Conservation (phyloP, 2,113 vertebrate genomes). For the Nannobrachium achirus region DNA sequence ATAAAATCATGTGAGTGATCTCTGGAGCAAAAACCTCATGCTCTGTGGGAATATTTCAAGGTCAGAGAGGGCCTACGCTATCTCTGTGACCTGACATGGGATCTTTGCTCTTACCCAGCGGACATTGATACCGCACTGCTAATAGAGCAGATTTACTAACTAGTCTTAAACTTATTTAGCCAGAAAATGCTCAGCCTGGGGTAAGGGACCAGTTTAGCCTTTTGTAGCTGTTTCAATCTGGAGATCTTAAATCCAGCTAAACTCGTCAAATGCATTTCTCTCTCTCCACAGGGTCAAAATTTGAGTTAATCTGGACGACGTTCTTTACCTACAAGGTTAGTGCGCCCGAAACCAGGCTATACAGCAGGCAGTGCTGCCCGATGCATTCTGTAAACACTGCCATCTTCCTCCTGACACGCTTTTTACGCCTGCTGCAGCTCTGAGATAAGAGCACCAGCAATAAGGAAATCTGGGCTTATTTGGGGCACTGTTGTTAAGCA, state of each 20-base stretch:
- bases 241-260: slow-evolving; percentile 26
- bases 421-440: slow-evolving; percentile 55
- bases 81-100: too few species aligned
- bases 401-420: slow-evolving; percentile 62
- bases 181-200: neutral
- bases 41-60: slow-evolving; percentile 1
- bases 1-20: too few species aligned
- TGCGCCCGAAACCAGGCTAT: slow-evolving; percentile 39
- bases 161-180: slow-evolving; percentile 19
- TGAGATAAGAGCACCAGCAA: slow-evolving; percentile 66
- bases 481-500: slow-evolving; percentile 47
- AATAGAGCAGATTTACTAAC: neutral
- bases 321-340: neutral
- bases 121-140: neutral
- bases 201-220: neutral
- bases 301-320: neutral
- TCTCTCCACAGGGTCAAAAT: slow-evolving; percentile 6
- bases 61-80: too few species aligned
- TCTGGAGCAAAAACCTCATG: too few species aligned
- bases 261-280: slow-evolving; percentile 6
- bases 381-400: slow-evolving; percentile 36
- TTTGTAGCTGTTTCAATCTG: slow-evolving; percentile 19
- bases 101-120: neutral
- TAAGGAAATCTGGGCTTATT: slow-evolving; percentile 55
- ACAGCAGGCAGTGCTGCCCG: slow-evolving; percentile 41